Base-by-base conservation (phyloP, 2,113 vertebrate species). In the Austrofundulus limnaeus region DNA sequence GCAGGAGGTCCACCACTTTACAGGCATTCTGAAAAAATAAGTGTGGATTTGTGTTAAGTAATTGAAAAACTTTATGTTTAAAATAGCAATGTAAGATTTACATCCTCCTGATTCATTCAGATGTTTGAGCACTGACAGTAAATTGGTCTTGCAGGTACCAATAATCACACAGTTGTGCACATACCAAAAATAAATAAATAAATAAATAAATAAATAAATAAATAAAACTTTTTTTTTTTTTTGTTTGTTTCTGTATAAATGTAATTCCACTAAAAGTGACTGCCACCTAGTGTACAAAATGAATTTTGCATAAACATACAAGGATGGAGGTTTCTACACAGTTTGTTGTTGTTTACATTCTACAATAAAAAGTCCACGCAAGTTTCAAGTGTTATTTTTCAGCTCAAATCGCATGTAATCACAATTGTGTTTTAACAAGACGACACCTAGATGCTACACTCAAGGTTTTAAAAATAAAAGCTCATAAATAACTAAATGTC, bases 1-100 rank as follows among this genome's bases (percentile, higher is more conserved):
- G 89, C 8, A 97, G 90, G 37, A 93, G 85, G 39, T 38, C 71
- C 3, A 96, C 89, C 4, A 93, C 72, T 25, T 94, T 89, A 65
- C 87, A 90, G 62, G 90, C 88, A 46, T 82, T 75, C 95, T 96
- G 81, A 9, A 70, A 47, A 14, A 48, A 25, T 65, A 0, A 31
- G 3, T 2, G 2, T 41, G 39, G 39, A 2, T 41, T 41, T 41
- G 2, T 38, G 39, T 6, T 15, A 41, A 38, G 37, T 13, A 38
- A 10, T 11, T 11, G 11, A 38, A 13, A 13, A 38, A 11, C 37
- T 38, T 38, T 38, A 38, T 38, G 37, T 38, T 38, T 38, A 38
- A 38, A 4, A 28, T 28, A 47, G 15, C 23, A 16, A 14, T 15
- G 15, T 28, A 28, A 28, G 5, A 28, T 11, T 28, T 16, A 51